Evolutionary conservation across 2,888 invertebrate genomes (phyloP).

Genomic region (Mechanitis mazaeus): DNA sequence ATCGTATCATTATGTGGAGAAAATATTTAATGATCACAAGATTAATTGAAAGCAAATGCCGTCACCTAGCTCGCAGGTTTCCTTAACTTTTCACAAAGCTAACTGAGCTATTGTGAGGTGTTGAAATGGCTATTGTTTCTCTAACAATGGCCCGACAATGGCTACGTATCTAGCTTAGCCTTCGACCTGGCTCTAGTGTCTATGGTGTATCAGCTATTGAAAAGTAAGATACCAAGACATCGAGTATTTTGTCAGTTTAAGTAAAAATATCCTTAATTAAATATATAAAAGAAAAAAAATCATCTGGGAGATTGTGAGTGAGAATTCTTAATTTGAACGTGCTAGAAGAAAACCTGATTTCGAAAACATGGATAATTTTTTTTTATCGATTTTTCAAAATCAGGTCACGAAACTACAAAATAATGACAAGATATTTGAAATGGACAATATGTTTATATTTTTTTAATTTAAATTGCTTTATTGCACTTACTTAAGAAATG

Average conservation of each 20-base stretch:
- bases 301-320: too few relatives aligned
- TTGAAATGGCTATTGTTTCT: conserved; percentile 56
- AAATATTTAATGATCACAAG: conserved; percentile 3
- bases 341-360: too few relatives aligned
- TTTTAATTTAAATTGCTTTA: too few relatives aligned
- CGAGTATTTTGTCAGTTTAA: conserved; percentile 19
- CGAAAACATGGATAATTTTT: too few relatives aligned
- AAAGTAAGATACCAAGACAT: conserved; percentile 27
- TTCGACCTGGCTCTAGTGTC: conserved; percentile 44
- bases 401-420: too few relatives aligned
- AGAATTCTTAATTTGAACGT: too few relatives aligned
- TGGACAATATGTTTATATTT: too few relatives aligned
- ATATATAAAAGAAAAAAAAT: too few relatives aligned
- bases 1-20: background rate
- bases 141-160: conserved; percentile 57
- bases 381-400: too few relatives aligned
- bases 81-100: conserved; percentile 60
- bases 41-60: conserved; percentile 8
- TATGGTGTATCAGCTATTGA: conserved; percentile 29
- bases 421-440: too few relatives aligned
- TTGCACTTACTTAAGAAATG: too few relatives aligned
- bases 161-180: conserved; percentile 54
- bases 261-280: background rate
- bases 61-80: conserved; percentile 44
- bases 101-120: conserved; percentile 57